A percentile compares a stretch with the other conserved stretches of the same genome.
These are phyloP conservation scores for Paracentrotus lividus DNA, from an alignment of 53 echinoderm and acorn worm species.

Conservation along the genomic window DNA sequence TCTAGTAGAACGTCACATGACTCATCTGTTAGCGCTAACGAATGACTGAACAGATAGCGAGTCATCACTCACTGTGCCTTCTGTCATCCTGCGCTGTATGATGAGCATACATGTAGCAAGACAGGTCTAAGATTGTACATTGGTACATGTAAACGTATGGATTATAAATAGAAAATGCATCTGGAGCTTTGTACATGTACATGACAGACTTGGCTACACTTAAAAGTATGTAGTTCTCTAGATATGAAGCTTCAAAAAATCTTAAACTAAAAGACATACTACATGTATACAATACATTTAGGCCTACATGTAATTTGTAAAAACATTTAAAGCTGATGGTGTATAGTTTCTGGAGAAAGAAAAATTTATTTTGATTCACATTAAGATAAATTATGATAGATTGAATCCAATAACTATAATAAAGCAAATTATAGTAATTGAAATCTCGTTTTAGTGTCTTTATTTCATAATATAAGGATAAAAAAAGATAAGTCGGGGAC, in stretches of 20 bases:
- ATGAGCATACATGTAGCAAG: neutral
- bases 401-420: too few relatives aligned
- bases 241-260: too few relatives aligned
- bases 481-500: too few relatives aligned
- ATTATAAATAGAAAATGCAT: too few relatives aligned
- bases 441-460: too few relatives aligned
- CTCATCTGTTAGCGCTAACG: conserved; percentile 40
- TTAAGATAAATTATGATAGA: too few relatives aligned
- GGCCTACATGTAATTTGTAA: neutral
- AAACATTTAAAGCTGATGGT: too few relatives aligned
- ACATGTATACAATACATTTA: conserved; percentile 18
- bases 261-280: neutral
- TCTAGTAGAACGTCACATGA: neutral
- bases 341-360: too few relatives aligned
- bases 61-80: neutral
- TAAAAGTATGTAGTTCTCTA: neutral
- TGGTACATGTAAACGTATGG: neutral
- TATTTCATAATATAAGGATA: too few relatives aligned
- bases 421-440: too few relatives aligned
- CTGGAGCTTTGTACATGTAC: neutral
- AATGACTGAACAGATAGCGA: conserved; percentile 27
- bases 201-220: neutral
- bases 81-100: neutral
- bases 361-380: too few relatives aligned
- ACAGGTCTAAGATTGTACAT: neutral